Base-by-base conservation (phyloP, 2,888 invertebrate species). In the Oscheius sp. region DNA sequence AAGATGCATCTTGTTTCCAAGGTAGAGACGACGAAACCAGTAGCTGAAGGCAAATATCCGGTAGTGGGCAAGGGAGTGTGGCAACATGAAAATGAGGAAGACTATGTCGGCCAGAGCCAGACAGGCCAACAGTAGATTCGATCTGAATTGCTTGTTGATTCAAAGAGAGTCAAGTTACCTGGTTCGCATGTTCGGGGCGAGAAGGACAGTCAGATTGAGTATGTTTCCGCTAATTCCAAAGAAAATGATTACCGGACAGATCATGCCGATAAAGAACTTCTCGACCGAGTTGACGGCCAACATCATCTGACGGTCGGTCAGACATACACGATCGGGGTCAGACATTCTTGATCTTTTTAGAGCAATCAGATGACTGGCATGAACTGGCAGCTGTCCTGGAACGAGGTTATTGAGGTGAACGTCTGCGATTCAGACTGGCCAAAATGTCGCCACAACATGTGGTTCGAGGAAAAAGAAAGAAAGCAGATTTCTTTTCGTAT, bases 51-150 rank as follows among this genome's bases (percentile, higher is more conserved):
- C 80, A 57, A 87, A 85, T 48, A 79, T 70, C 53, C 83, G 81
- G 70, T 86, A 88, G 71, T 88, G 84, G 33, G 87, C 88, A 79
- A 88, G 72, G 2, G 86, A 81, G 74, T 88, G 86, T 0, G 88
- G 88, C 2, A 86, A 71, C 74, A 88, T 84, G 47, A 83, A 78
- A 29, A 87, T 74, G 10, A 88, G 75, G 73, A 88, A 88, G 71
- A 87, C 78, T 9, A 88, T 85, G 74, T 88, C 88, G 42, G 86
- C 85, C 7, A 88, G 77, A 1, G 88, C 88, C 7, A 88, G 76
- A 53, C 83, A 82, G 1, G 86, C 84, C n/a, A 88, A 76, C 21
- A 88, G 78, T 13, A 82, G 76, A 70, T 88, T 87, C 1, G 88
- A 86, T 51, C 87, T 86, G 70, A 55, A 55, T 29, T 2, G 13